Evolutionary conservation across 2,888 invertebrate genomes (phyloP), one percentile per base, ranked within the genome.

Genomic region (Pheosia gnoma): DNA sequence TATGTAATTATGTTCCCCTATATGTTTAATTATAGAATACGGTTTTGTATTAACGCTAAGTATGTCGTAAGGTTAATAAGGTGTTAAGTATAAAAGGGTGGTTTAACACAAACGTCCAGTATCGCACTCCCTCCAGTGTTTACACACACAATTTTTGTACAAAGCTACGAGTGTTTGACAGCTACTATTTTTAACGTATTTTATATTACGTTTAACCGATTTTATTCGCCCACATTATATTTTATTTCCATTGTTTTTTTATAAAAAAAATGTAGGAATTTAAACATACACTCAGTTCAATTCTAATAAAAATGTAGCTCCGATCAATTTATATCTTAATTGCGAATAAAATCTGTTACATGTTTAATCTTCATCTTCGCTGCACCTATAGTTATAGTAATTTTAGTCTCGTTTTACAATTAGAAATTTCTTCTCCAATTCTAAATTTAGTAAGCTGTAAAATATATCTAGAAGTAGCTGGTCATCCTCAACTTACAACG

Each of bases 121-220:
- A 91, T 93, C 93, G 90, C 91, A 90, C 92, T 93, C 93, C 93
- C 93, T 93, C 93, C 93, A 93, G 87, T 92, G 88, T 90, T 89
- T 90, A 87, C 84, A 92, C 88, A 91, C 89, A 85, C 83, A 77
- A 85, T 86, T 91, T 87, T 91, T 93, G 91, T 92, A 92, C 86
- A 90, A 89, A 91, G 81, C 84, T 85, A 83, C 79, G 76, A 81
- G 83, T 86, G 81, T 83, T 86, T 82, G 80, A 85, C 86, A 88
- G 82, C 80, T 83, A 81, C 82, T 86, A 80, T 82, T 80, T 85
- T 85, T 76, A 82, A 85, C 78, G 74, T 78, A 74, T 66, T 77
- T 79, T 80, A 71, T 71, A 79, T 71, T 71, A 67, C 74, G 63
- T 68, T 66, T 67, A 72, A 72, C 71, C 72, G 71, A 72, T 71